Evolutionary conservation across 2,888 invertebrate species (phyloP), one percentile per base, ranked within the genome.

Genomic region (Drosophila siamana): DNA sequence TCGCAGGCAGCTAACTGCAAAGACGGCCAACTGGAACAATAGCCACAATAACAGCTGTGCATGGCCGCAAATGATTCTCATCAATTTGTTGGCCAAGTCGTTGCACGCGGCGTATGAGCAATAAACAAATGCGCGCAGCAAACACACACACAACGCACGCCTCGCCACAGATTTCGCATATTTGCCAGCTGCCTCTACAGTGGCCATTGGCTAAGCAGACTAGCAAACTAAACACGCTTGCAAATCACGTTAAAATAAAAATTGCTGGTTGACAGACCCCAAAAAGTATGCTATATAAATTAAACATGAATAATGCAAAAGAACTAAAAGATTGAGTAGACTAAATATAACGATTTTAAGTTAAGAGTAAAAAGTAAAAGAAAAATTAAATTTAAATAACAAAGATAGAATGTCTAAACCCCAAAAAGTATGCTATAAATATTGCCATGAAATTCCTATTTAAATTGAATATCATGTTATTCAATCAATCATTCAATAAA

Each of bases 111-210:
- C 61, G 66, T 80, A 71, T 80, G 71, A 46, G 50, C 66, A 85
- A 78, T 78, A 80, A 83, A 86, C 68, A 77, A 70, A 60, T 69
- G 66, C 64, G n/a, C n/a, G n/a, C n/a, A n/a, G n/a, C n/a, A n/a
- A n/a, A n/a, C n/a, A n/a, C n/a, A n/a, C n/a, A 69, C 61, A 76
- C 9, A 3, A 11, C 69, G 64, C 68, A 70, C 2, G 3, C n/a
- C n/a, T n/a, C n/a, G 19, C 19, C 56, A 80, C 43, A 60, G 65
- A 82, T 66, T 69, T 66, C 36, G 9, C 38, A 19, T 57, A 41
- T 44, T 67, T 47, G 15, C 44, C 4, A 47, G 9, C 24, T 4
- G 16, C n/a, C 13, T n/a, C 36, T 48, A 70, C 63, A 44, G 56
- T 63, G 24, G 4, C 9, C 30, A 33, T 16, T 33, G 5, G 5